A percentile compares a stretch with the other conserved stretches of the same genome.
phyloP scores from a whole-genome alignment of 2,113 vertebrate species.

The Copsychus sechellarum region DNA sequence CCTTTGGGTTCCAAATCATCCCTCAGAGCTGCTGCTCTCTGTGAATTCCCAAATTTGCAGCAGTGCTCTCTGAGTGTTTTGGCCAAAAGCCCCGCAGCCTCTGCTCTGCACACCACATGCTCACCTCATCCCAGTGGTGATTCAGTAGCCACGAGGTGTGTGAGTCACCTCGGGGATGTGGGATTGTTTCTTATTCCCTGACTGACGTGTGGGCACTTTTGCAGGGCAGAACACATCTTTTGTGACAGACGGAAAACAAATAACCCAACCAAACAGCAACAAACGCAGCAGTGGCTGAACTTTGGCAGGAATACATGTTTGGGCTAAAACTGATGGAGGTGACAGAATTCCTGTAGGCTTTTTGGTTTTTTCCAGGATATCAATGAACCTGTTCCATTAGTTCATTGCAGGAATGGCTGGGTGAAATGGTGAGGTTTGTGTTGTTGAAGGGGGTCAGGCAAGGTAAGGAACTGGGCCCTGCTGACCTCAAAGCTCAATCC shows the following conservation, averaged over 20 bases:
- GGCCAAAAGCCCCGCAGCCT: neutral
- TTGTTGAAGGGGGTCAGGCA: neutral
- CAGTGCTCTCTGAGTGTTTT: slow-evolving; percentile 18
- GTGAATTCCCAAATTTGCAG: neutral
- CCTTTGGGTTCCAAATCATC: neutral
- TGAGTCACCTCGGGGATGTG: slow-evolving; percentile 57
- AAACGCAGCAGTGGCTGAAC: neutral
- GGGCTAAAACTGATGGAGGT: neutral
- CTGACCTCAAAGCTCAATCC: neutral
- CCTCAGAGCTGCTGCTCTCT: neutral
- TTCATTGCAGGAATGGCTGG: neutral
- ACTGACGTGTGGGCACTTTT: neutral
- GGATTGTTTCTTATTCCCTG: slow-evolving; percentile 34
- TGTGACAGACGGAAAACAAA: slow-evolving; percentile 8
- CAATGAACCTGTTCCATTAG: neutral
- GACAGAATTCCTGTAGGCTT: neutral
- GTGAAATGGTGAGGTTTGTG: neutral
- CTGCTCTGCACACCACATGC: slow-evolving; percentile 14
- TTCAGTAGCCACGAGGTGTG: slow-evolving; percentile 49
- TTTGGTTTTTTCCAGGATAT: neutral
- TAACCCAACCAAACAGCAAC: neutral
- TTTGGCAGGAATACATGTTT: neutral
- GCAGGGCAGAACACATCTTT: neutral
- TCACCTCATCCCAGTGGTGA: slow-evolving; percentile 41
- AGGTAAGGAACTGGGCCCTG: neutral